phyloP scores from a whole-genome alignment of 2,888 invertebrate genomes.

The Synanthedon tipuliformis region DNA sequence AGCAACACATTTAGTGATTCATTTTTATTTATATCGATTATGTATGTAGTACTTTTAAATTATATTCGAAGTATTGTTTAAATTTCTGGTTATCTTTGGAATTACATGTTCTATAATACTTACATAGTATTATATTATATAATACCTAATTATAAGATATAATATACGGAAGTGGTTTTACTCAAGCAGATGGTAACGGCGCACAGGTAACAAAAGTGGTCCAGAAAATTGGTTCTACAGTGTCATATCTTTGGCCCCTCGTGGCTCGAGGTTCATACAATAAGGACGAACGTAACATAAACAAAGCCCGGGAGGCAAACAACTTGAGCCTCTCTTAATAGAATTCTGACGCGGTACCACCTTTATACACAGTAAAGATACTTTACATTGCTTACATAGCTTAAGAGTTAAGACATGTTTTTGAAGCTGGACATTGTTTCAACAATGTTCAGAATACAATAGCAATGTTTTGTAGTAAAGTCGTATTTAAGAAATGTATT shows the following conservation, averaged over 20 bases:
- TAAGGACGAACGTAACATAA: constrained; percentile 47
- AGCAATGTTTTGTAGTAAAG: no score
- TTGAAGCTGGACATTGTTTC: constrained; percentile 16
- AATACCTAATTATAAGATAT: no score
- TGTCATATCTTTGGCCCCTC: constrained; percentile 21
- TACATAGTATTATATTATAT: no score
- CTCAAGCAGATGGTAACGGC: constrained; percentile 25
- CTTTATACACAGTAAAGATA: constrained; percentile 37
- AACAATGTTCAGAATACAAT: constrained; percentile 9
- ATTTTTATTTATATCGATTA: no score
- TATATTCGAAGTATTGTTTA: no score
- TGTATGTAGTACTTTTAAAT: no score
- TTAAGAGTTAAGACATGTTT: constrained; percentile 10
- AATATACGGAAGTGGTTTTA: no score
- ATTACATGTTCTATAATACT: no score
- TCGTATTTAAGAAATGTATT: no score
- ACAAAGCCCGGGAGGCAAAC: constrained; percentile 41
- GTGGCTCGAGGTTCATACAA: constrained; percentile 29
- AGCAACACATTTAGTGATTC: no score
- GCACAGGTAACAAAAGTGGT: constrained; percentile 24
- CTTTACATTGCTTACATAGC: constrained; percentile 24
- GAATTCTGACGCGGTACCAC: constrained; percentile 43
- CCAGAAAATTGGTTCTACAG: constrained; percentile 36
- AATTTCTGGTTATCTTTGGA: no score
- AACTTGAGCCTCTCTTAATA: constrained; percentile 51